Evolutionary conservation across 2,888 invertebrate genomes (phyloP), one percentile per base, ranked within the genome.

Genomic region (Tolmerus cingulatus): DNA sequence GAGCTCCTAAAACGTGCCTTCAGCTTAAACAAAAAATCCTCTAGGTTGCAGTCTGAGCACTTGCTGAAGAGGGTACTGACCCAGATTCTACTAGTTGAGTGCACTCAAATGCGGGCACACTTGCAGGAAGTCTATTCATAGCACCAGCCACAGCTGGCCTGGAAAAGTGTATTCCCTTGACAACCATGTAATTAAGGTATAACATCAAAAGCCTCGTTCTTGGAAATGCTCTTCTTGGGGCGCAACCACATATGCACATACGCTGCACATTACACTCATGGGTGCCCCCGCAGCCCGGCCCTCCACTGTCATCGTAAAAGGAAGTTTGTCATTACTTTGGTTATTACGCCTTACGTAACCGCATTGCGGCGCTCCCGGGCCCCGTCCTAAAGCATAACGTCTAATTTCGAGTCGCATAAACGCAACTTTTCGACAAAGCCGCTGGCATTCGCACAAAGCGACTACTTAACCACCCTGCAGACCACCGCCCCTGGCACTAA

Each of bases 91-190:
- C 55, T 82, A 82, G 82, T 82, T 82, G 82, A 82, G 82, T 82
- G 82, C 57, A 82, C 82, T 82, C 82, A n/a, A 82, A 82, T 82
- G 82, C 82, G 82, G 82, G 82, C 82, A 82, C 82, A 82, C 82
- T 82, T 82, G 82, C 82, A 82, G 82, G 82, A 82, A 82, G 82
- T 82, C 82, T 82, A 82, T 82, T 82, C 82, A 82, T 82, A 82
- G 82, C 82, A 82, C 82, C 82, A 82, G 82, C 82, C 82, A 82
- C 57, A 82, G 55, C 57, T 82, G 82, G 82, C 82, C 82, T 82
- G 82, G 82, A 82, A 82, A 82, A 82, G 57, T 82, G 82, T 82
- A 82, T 37, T 82, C 82, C 82, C 82, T 82, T 82, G 82, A 82
- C 82, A 82, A 82, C 82, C 82, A 82, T 82, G 82, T 82, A 82